Evolutionary conservation across 1,140 invertebrate genomes (phyloP), one percentile per base, ranked within the genome.

Genomic region (Rhopalosiphum maidis): DNA sequence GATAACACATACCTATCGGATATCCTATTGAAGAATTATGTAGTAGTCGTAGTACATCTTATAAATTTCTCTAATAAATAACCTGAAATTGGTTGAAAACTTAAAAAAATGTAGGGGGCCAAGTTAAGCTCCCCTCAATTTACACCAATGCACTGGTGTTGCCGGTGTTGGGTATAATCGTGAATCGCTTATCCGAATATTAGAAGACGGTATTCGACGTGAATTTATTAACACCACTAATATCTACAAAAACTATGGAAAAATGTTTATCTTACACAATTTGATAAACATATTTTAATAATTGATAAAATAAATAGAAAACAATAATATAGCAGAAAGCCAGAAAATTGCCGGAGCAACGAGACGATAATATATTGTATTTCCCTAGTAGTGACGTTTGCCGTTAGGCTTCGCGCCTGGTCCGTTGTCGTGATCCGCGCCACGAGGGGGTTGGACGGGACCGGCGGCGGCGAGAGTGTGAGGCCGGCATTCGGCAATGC

Each of bases 381-480:
- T 77, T n/a, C 21, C 60, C 30, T 90, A 68, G 89, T 90, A 8
- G 23, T 15, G 89, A 25, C 55, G 23, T 90, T 68, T n/a, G 54
- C 37, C 89, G 89, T 22, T 37, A 25, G 25, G 89, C 37, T 41
- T 43, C 41, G 88, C 48, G 22, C 35, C 25, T 11, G 43, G 25
- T 2, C 37, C 41, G 46, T 51, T 21, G 8, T 54, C n/a, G 46
- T 35, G 46, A 8, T 88, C 23, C 23, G 35, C 51, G 15, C 9
- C 88, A 23, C 89, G 54, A 90, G 54, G 54, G 54, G 89, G 89
- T 68, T 90, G 54, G 89, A 60, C 89, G 88, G 35, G 35, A 30
- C 30, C 37, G 89, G 37, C 35, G 88, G 54, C 51, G 87, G 48
- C 30, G 23, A 23, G 43, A 23, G 86, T 21, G 25, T 9, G 22